Conservation (phyloP, 2,888 invertebrate species). For the Oligia latruncula region DNA sequence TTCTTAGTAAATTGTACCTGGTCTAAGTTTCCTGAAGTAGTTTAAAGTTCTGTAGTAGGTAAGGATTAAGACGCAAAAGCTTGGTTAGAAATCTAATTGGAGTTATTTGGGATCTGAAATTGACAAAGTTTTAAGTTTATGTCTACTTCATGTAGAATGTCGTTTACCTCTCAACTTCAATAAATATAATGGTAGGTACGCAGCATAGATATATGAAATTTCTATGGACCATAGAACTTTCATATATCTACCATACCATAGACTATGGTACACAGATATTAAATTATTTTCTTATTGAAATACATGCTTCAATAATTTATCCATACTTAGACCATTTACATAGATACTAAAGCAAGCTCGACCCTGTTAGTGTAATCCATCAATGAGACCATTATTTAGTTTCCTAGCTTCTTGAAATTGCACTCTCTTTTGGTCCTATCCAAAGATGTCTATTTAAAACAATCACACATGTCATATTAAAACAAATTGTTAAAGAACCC, state of each 20-base stretch:
- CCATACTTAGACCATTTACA: neutral
- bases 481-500: too few species aligned
- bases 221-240: too few species aligned
- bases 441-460: neutral
- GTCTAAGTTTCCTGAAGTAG: conserved; percentile 44
- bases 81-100: neutral
- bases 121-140: conserved; percentile 4
- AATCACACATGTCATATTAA: too few species aligned
- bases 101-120: conserved; percentile 15
- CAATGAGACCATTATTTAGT: neutral
- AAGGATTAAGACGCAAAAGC: neutral
- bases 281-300: neutral
- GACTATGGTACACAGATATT: neutral
- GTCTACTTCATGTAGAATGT: neutral
- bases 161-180: neutral
- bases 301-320: neutral
- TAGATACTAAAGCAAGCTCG: neutral
- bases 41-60: conserved; percentile 41
- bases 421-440: neutral
- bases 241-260: too few species aligned
- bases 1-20: conserved; percentile 28
- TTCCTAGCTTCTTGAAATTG: neutral
- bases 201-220: too few species aligned
- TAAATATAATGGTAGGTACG: neutral
- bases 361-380: neutral